Conservation (phyloP, 2,888 invertebrate species). For the Erebia palarica region DNA sequence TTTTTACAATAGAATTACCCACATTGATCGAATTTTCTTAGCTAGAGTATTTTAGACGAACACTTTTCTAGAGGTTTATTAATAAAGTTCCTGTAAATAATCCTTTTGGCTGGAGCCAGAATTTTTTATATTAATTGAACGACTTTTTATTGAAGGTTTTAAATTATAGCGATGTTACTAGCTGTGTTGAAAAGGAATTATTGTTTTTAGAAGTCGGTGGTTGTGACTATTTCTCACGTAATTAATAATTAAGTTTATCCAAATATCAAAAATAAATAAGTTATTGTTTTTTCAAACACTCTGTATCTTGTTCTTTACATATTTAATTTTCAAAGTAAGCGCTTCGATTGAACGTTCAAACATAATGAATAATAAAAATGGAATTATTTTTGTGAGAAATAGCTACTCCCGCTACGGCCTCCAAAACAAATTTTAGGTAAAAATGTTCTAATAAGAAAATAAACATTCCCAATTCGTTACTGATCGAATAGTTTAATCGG, state of each 20-base stretch:
- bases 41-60: background rate
- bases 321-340: background rate
- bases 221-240: background rate
- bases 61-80: background rate
- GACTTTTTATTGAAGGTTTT: background rate
- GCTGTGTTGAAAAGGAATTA: background rate
- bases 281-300: background rate
- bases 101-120: background rate
- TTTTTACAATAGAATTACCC: no score
- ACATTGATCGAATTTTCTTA: no score
- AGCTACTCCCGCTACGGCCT: background rate
- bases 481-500: conserved; percentile 40
- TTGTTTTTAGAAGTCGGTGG: background rate
- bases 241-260: background rate
- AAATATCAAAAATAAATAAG: background rate
- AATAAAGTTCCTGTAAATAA: background rate
- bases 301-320: background rate
- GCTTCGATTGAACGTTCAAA: background rate
- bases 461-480: conserved; percentile 66
- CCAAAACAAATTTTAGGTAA: conserved; percentile 20
- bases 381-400: background rate
- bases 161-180: background rate
- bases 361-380: no score
- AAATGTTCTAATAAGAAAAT: conserved; percentile 40
- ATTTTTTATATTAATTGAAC: conserved; percentile 7